Base-by-base conservation (phyloP, 2,797 vertebrate species). In the Mallotus villosus region DNA sequence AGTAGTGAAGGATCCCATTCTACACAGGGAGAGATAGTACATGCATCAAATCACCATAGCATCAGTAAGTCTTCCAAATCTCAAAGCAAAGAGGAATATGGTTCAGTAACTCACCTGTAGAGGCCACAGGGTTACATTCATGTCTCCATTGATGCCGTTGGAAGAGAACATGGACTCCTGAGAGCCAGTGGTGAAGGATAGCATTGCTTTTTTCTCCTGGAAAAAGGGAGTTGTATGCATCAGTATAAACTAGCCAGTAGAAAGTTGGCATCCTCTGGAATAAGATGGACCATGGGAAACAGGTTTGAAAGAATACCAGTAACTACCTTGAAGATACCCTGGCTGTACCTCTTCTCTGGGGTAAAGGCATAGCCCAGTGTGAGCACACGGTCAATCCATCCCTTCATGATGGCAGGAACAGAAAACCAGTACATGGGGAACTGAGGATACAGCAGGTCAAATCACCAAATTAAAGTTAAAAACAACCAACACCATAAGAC, bases 1-100 rank as follows among this genome's bases (percentile, higher is more conserved):
- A 96, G 68, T 94, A 96, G 82, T 95, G 90, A 77, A 97, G 81
- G 3, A 92, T 84, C 19, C 95, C 94, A 2, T 96, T 94, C 95
- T 97, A 71, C 2, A 77, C 41, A 53, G 41, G 74, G 67, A 82
- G 8, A 57, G 63, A 27, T 70, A 8, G 64, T 19, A 12, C 9
- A 16, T 46, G 12, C 29, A 32, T 29, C 17, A 34, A 6, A 17
- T 62, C n/a, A n/a, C n/a, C n/a, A n/a, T n/a, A n/a, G n/a, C n/a
- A n/a, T n/a, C 24, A 63, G 7, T 3, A n/a, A 34, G 7, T 34
- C 32, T 34, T 6, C 32, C 32, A 34, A 34, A 34, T 34, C 32
- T 34, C 64, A 29, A 8, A 34, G 32, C 32, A 34, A 34, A 34
- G 3, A 34, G 32, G 32, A 0, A 34, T 8, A 8, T 8, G 6